Evolutionary conservation across 2,888 invertebrate genomes (phyloP), one percentile per base, ranked within the genome.

Genomic region (Leucophenga montana): DNA sequence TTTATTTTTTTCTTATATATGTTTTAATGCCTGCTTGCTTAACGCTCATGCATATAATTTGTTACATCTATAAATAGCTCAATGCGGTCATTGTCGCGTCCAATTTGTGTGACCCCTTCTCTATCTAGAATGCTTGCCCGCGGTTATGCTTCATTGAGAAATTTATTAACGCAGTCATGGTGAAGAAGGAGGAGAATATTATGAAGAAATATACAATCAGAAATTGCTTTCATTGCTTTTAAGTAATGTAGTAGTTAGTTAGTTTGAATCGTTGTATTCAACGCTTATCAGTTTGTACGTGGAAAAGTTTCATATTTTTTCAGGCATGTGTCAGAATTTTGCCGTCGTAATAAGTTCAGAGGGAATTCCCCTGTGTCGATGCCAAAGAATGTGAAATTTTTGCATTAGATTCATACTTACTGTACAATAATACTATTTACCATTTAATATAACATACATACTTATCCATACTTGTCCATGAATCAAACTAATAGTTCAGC

Each of bases 1-100:
- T 73, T 1, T 50, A 3, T 50, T n/a, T 16, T 50, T 14, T 16
- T n/a, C 16, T 50, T 1, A 1, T 50, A 4, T 13, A 16, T 50
- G 4, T 13, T n/a, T 16, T 11, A 11, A 16, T 50, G 4, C n/a
- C 1, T 50, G 13, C n/a, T 3, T 50, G 13, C 48, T 48, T 48
- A n/a, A 48, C 50, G 39, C 39, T 8, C 39, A 8, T 5, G n/a
- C 50, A 50, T 18, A 50, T 11, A 18, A 11, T 59, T 71, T 75
- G 66, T 65, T 68, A 74, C 66, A 71, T 69, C 84, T 82, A 82
- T 79, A 79, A 78, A 82, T 84, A 82, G 69, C 75, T 74, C 75
- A 84, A 80, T 80, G 81, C 81, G 81, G 84, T 82, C 81, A 82
- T 82, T 82, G 80, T 33, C 59, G 39, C 39, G 33, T 33, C 27